phyloP scores from a whole-genome alignment of 2,888 invertebrate species.

The Drosophila neotestacea region DNA sequence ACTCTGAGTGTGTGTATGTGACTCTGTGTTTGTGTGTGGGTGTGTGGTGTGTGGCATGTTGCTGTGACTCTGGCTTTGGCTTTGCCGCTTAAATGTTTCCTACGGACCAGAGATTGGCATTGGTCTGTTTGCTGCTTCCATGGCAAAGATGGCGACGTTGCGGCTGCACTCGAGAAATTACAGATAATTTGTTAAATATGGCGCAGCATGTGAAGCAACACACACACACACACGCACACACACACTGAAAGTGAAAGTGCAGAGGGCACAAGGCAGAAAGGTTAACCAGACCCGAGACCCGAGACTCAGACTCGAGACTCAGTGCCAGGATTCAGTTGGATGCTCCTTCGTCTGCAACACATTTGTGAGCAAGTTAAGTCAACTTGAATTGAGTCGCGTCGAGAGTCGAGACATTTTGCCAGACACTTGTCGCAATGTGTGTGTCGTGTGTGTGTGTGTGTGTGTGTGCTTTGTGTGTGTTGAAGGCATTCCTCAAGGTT shows the following conservation, averaged over 20 bases:
- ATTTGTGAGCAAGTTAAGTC: constrained; percentile 42
- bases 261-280: constrained; percentile 62
- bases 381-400: constrained; percentile 57
- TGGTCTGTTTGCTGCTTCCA: constrained; percentile 7
- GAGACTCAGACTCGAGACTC: no score
- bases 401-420: constrained; percentile 78
- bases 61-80: constrained; percentile 38
- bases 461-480: constrained; percentile 38
- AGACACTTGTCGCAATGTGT: constrained; percentile 65
- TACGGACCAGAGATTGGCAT: constrained; percentile 32
- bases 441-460: constrained; percentile 20
- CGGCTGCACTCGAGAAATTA: constrained; percentile 77
- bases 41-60: constrained; percentile 18
- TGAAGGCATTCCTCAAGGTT: constrained; percentile 84
- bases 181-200: constrained; percentile 83
- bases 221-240: no score
- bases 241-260: constrained; percentile 55
- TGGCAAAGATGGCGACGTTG: constrained; percentile 62
- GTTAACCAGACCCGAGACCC: constrained; percentile 6
- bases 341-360: constrained; percentile 36
- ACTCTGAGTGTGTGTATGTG: constrained; percentile 11
- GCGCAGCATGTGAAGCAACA: constrained; percentile 51
- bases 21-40: constrained; percentile 15
- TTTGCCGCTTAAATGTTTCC: constrained; percentile 47
- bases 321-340: neutral